Conservation (phyloP, 2,113 vertebrate species). For the Cricetomys ansorgei region DNA sequence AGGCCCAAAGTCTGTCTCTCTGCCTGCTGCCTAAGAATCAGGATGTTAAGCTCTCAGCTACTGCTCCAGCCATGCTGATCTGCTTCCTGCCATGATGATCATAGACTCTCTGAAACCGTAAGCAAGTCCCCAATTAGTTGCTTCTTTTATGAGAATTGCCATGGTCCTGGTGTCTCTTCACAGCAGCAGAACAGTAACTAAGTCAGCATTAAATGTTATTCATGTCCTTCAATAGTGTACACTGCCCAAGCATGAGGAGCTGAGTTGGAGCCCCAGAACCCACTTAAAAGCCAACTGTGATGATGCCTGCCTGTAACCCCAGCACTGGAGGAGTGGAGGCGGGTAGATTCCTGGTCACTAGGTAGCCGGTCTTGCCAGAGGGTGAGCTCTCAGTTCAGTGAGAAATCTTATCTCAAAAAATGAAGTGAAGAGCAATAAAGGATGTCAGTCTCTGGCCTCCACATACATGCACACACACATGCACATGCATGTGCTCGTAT, state of each 20-base stretch:
- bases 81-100: background rate
- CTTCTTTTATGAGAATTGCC: background rate
- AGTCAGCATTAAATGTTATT: background rate
- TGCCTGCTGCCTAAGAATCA: no score
- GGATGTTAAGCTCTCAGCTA: no score
- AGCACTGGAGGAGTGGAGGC: background rate
- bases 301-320: background rate
- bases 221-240: background rate
- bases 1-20: background rate
- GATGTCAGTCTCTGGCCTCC: background rate
- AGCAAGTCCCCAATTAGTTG: background rate
- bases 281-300: background rate
- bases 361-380: background rate
- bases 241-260: background rate
- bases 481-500: background rate
- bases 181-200: background rate
- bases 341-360: background rate
- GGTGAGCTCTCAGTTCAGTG: background rate
- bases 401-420: background rate
- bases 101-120: background rate
- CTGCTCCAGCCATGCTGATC: background rate
- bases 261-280: background rate
- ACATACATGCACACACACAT: background rate
- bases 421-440: background rate
- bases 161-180: background rate